phyloP scores from a whole-genome alignment of 2,113 vertebrate species.

The Mormoops blainvillei region DNA sequence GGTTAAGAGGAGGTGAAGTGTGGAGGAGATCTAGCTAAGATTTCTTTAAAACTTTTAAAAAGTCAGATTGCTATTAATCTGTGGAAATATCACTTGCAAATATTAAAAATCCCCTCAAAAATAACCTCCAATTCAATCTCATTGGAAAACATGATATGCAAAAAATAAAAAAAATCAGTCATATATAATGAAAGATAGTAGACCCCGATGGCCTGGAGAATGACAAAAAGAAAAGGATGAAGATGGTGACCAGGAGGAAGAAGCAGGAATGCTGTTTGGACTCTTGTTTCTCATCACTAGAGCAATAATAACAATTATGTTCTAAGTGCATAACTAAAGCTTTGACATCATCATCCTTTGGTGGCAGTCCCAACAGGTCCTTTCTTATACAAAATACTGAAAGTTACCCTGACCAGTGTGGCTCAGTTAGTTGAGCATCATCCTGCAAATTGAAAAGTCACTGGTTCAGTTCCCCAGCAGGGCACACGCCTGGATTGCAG shows the following conservation, averaged over 20 bases:
- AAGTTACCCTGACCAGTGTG: background rate
- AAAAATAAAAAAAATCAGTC: background rate
- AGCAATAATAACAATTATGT: background rate
- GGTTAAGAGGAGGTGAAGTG: slow-evolving; percentile 58
- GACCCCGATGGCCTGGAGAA: background rate
- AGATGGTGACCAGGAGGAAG: background rate
- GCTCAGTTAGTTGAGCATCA: too few species aligned
- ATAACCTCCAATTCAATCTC: slow-evolving; percentile 37
- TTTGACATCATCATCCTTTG: background rate
- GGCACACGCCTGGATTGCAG: too few species aligned
- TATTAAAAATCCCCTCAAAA: slow-evolving; percentile 65
- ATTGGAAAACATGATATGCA: background rate
- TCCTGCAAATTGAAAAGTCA: too few species aligned
- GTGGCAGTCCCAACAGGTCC: background rate
- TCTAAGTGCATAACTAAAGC: background rate
- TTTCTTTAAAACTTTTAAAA: slow-evolving; percentile 45
- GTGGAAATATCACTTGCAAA: slow-evolving; percentile 65
- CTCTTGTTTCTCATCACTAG: background rate
- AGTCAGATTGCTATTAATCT: slow-evolving; percentile 57
- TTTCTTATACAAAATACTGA: background rate
- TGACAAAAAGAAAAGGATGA: background rate
- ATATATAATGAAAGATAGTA: background rate
- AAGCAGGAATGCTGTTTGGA: background rate
- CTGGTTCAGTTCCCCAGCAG: too few species aligned
- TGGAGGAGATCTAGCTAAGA: background rate